Evolutionary conservation across 64 coral and sea anemone genomes (phyloP), one percentile per base, ranked within the genome.

Genomic region (Actinia equina): DNA sequence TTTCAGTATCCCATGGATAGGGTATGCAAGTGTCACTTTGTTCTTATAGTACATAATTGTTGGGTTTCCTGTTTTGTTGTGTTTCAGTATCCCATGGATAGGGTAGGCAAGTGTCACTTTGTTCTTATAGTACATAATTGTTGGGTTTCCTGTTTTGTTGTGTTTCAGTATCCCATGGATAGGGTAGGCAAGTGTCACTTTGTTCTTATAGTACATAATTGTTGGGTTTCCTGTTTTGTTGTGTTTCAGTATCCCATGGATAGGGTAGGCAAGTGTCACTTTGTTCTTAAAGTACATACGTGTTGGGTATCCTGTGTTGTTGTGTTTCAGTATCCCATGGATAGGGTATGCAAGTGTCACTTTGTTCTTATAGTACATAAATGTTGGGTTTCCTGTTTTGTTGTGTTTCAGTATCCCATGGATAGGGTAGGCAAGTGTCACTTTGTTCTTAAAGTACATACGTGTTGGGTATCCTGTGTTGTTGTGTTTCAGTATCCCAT

Each of bases 1-100:
- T 12, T 89, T 43, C 80, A 98, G 95, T 98, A 98, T 52, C 89
- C 89, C 23, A 77, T 98, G 92, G 95, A 94, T 43, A 91, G 92
- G 88, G 80, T 84, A 2, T 89, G 92, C 19, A 91, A 94, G 37
- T 98, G 95, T 58, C 77, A 94, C 45, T 98, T 98, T 84, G 25
- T 82, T 51, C 71, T 94, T 12, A 86, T 77, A 80, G 65, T 82
- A 49, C 57, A 81, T 64, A 86, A 83, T 2, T 71, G 67, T n/a
- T 87, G n/a, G 85, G 17, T 13, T 62, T 43, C 12, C 3, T 52
- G 8, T 44, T 15, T 56, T 27, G 22, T 18, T 56, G 46, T 84
- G 83, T 12, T 89, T 43, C 80, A 98, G 92, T 98, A 98, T 52
- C 89, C 87, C 41, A 77, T 98, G 92, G 95, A 94, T 43, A 91